Evolutionary conservation across 1,140 invertebrate genomes (phyloP).

Genomic region (Hirudo medicinalis): DNA sequence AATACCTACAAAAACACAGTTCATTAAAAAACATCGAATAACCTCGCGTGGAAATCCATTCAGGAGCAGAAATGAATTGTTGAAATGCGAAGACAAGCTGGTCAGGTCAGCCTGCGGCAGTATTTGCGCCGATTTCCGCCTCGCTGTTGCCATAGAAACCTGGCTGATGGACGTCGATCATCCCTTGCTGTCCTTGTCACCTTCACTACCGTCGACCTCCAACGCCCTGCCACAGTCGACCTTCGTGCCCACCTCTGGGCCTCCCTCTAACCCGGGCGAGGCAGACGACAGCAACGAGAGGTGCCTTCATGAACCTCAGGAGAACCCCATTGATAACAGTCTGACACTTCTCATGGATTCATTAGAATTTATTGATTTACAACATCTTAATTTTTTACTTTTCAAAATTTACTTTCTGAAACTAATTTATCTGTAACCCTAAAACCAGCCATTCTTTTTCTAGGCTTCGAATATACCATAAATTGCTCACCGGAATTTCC

Average conservation of each 20-base stretch:
- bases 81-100: conserved; percentile 14
- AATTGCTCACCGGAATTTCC: conserved; percentile 17
- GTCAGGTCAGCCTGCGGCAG: conserved; percentile 15
- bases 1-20: too few relatives aligned
- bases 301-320: conserved; percentile 11
- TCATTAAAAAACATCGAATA: too few relatives aligned
- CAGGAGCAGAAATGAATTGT: not conserved
- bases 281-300: not conserved
- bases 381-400: too few relatives aligned
- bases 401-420: too few relatives aligned
- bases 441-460: not conserved
- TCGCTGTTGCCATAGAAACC: conserved; percentile 15
- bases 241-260: not conserved
- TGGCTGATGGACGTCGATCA: not conserved
- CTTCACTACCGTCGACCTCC: not conserved
- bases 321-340: not conserved
- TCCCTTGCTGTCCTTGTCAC: not conserved
- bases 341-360: not conserved
- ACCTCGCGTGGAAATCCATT: too few relatives aligned
- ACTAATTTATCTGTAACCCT: too few relatives aligned
- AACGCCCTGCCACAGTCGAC: not conserved
- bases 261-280: not conserved
- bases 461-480: conserved; percentile 15
- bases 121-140: conserved; percentile 7
- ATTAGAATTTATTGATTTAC: too few relatives aligned